Evolutionary conservation across 2,888 invertebrate species (phyloP).

Genomic region (Hipparchia semele): DNA sequence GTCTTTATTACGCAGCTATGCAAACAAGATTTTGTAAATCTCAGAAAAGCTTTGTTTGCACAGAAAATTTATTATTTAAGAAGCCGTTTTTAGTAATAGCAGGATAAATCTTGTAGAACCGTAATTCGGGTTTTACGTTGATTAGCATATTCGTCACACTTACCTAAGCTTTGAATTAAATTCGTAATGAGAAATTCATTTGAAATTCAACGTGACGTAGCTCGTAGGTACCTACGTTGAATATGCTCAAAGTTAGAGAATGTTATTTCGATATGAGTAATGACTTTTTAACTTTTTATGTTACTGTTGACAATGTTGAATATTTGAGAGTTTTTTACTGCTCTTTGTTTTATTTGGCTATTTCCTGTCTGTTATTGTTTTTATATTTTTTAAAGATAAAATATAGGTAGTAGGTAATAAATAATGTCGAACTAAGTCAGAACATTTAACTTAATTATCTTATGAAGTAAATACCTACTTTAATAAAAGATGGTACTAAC

Average conservation of each 20-base stretch:
- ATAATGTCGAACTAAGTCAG: no score
- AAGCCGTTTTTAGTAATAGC: slow-evolving; percentile 2
- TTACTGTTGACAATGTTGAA: not conserved
- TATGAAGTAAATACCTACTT: no score
- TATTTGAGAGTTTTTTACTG: not conserved
- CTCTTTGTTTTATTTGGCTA: not conserved
- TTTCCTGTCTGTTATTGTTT: not conserved
- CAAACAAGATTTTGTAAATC: not conserved
- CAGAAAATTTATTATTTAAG: slow-evolving; percentile 9
- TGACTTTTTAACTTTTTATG: slow-evolving; percentile 9
- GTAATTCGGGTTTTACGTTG: slow-evolving; percentile 4
- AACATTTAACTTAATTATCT: no score
- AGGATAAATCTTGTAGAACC: slow-evolving; percentile 12
- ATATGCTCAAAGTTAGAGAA: not conserved
- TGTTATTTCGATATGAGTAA: slow-evolving; percentile 6
- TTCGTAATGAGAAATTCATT: slow-evolving; percentile 5
- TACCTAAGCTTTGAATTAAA: slow-evolving; percentile 8
- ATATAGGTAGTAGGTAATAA: no score
- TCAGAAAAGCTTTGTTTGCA: slow-evolving; percentile 4
- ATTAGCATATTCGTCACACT: slow-evolving; percentile 12
- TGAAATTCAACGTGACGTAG: not conserved
- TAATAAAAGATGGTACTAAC: no score
- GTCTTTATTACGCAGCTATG: not conserved
- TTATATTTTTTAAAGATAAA: not conserved
- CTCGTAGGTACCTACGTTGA: not conserved